Evolutionary conservation across 2,797 vertebrate genomes (phyloP).

Genomic region (Pseudochirops cupreus): DNA sequence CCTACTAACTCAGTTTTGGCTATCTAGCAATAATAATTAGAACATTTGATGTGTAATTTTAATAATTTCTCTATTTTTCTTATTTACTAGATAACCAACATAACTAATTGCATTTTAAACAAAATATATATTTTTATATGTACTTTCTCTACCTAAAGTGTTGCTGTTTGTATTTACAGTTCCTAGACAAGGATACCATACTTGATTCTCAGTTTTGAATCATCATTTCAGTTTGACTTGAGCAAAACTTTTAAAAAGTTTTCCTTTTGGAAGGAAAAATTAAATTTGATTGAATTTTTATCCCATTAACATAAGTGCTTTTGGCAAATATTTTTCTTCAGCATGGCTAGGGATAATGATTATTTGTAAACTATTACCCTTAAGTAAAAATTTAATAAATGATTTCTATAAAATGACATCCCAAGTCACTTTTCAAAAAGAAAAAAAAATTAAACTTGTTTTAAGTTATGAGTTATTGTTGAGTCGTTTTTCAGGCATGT

Average conservation of each 20-base stretch:
- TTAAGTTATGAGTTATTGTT: not conserved
- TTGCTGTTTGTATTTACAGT: not conserved
- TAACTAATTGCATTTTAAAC: constrained; percentile 20
- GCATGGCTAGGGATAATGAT: not conserved
- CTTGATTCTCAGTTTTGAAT: constrained; percentile 21
- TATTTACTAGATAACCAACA: constrained; percentile 23
- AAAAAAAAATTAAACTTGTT: not conserved
- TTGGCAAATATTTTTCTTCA: constrained; percentile 33
- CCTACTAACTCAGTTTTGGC: not conserved
- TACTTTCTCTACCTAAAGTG: not conserved
- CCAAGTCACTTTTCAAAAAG: not conserved
- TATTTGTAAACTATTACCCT: not conserved
- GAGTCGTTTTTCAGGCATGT: not conserved
- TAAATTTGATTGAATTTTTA: not conserved
- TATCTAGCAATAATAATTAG: not conserved
- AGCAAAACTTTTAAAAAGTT: constrained; percentile 9
- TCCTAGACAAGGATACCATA: not conserved
- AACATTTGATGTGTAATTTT: not conserved
- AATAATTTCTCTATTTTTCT: constrained; percentile 20
- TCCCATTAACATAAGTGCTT: not conserved
- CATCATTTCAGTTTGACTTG: constrained; percentile 35
- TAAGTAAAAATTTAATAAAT: constrained; percentile 29
- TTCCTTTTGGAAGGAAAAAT: not conserved
- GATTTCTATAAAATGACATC: constrained; percentile 37
- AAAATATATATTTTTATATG: constrained; percentile 8